These are phyloP conservation scores for Epizoanthus fatuus DNA, from an alignment of 92 coral and sea anemone genomes.

Conservation along the genomic window DNA sequence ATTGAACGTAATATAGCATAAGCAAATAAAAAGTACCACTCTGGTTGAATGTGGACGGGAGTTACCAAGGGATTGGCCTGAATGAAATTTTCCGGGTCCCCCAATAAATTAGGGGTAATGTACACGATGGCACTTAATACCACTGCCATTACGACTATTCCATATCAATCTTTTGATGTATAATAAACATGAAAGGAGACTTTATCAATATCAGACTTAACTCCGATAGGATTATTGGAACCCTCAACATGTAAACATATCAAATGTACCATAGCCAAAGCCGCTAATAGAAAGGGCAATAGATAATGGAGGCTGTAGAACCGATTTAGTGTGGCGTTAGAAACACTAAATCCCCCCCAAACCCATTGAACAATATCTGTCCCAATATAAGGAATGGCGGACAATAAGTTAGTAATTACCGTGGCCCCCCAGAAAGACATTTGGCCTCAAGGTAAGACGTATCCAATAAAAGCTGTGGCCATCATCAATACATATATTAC, in stretches of 20 bases:
- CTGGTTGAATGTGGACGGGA: slow-evolving; percentile 70
- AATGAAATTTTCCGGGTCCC: slow-evolving; percentile 65
- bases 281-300: slow-evolving; percentile 60
- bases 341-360: slow-evolving; percentile 70
- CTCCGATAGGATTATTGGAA: slow-evolving; percentile 66
- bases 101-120: slow-evolving; percentile 56
- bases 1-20: slow-evolving; percentile 69
- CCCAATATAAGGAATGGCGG: slow-evolving; percentile 65
- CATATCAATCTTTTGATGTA: slow-evolving; percentile 62
- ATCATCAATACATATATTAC: slow-evolving; percentile 71
- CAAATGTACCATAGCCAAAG: slow-evolving; percentile 49
- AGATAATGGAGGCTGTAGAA: slow-evolving; percentile 60
- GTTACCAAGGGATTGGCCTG: slow-evolving; percentile 69
- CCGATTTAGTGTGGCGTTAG: slow-evolving; percentile 67
- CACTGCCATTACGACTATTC: slow-evolving; percentile 49
- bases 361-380: slow-evolving; percentile 65
- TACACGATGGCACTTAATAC: slow-evolving; percentile 37
- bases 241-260: slow-evolving; percentile 65
- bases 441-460: slow-evolving; percentile 72
- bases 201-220: slow-evolving; percentile 59
- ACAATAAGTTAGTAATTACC: slow-evolving; percentile 62
- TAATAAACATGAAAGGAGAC: slow-evolving; percentile 68
- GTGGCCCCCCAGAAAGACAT: slow-evolving; percentile 74
- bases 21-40: slow-evolving; percentile 67
- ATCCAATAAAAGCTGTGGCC: slow-evolving; percentile 65